Evolutionary conservation across 37 sponge, comb jelly and placozoan genomes (phyloP).

Genomic region (Crambe crambe): DNA sequence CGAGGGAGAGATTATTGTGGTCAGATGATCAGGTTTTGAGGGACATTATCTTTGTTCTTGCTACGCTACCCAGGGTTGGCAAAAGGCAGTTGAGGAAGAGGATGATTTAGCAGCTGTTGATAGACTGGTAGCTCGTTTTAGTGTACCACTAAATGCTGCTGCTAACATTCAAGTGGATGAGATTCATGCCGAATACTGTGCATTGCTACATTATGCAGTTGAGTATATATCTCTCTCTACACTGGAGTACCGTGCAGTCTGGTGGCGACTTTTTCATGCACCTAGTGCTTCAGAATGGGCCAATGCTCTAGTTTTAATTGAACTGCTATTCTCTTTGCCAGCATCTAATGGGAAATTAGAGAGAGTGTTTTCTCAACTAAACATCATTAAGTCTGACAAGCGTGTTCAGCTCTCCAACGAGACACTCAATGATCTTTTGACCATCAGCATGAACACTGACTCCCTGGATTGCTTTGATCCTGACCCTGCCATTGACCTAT

Average conservation of each 20-base stretch:
- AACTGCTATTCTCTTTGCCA: conserved; percentile 64
- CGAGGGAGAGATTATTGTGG: conserved; percentile 36
- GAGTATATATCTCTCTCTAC: conserved; percentile 67
- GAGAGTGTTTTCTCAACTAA: conserved; percentile 46
- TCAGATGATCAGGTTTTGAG: conserved; percentile 40
- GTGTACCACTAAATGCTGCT: conserved; percentile 43
- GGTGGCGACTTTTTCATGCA: conserved; percentile 73
- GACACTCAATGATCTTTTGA: conserved; percentile 59
- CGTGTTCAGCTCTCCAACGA: conserved; percentile 55
- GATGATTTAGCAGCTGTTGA: conserved; percentile 36
- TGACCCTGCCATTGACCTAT: conserved; percentile 54
- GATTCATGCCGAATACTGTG: conserved; percentile 32
- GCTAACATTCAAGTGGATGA: conserved; percentile 33
- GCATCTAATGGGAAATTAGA: conserved; percentile 70
- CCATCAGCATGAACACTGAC: conserved; percentile 1
- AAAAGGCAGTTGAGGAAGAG: conserved; percentile 54
- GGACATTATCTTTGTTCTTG: conserved; percentile 43
- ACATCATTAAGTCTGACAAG: conserved; percentile 54
- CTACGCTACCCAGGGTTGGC: conserved; percentile 65
- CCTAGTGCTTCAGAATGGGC: conserved; percentile 62
- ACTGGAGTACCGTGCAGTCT: conserved; percentile 57
- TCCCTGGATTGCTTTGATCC: conserved; percentile 62
- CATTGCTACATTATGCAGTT: conserved; percentile 49
- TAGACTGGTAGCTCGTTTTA: conserved; percentile 46
- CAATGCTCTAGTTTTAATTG: conserved; percentile 33